A percentile compares a stretch with the other conserved stretches of the same genome.
Conservation (phyloP, 2,797 vertebrate genomes). For the Acanthiza pusilla region DNA sequence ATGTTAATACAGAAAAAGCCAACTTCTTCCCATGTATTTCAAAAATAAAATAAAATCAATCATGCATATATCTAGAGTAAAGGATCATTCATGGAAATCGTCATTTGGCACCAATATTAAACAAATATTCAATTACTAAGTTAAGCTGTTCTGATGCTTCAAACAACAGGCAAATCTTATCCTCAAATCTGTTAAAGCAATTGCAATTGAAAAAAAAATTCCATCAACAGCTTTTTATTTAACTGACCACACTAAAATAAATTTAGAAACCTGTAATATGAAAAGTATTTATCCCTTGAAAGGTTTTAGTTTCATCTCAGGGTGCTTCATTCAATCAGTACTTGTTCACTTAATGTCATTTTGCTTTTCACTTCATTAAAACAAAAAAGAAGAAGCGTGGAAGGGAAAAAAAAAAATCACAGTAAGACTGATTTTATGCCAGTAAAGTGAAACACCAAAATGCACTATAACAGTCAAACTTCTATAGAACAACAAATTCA, state of each 20-base stretch:
- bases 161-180: background rate
- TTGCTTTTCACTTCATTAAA: background rate
- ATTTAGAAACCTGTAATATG: background rate
- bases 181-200: background rate
- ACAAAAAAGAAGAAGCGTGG: fast-evolving
- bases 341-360: background rate
- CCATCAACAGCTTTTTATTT: background rate
- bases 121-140: background rate
- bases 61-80: background rate
- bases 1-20: background rate
- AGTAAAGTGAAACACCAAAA: background rate
- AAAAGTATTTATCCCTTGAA: background rate
- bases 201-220: background rate
- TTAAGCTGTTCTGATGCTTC: background rate
- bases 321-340: background rate
- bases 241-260: background rate
- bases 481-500: background rate
- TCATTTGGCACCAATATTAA: background rate
- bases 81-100: background rate
- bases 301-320: background rate
- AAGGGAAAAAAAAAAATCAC: fast-evolving
- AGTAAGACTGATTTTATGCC: background rate
- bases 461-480: background rate
- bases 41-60: background rate
- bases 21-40: background rate